Percentiles rank a stretch among this genome's conserved stretches.
phyloP scores from a whole-genome alignment of 2,797 vertebrate species.

The Phoebastria nigripes region DNA sequence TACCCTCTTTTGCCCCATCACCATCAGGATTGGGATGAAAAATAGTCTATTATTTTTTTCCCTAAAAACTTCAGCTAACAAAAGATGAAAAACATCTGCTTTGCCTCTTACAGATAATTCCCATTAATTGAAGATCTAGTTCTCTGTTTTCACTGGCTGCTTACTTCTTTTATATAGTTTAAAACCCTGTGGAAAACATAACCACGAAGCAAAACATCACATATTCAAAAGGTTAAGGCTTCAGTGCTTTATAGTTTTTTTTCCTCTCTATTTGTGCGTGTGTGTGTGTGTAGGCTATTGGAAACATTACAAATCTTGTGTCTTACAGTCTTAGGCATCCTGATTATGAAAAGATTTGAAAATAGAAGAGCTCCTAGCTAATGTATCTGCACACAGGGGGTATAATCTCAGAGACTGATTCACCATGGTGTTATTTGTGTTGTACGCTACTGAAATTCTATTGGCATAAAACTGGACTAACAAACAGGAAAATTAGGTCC shows the following conservation, averaged over 20 bases:
- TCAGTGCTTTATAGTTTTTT: not conserved
- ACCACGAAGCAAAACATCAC: not conserved
- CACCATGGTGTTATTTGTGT: not conserved
- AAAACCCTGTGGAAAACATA: not conserved
- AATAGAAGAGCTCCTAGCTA: not conserved
- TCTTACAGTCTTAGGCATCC: not conserved
- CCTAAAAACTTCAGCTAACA: not conserved
- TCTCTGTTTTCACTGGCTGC: not conserved
- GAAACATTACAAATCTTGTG: not conserved
- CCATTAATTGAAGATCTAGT: not conserved
- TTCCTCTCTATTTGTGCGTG: not conserved
- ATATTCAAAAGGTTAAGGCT: not conserved
- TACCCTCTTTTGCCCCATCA: not conserved
- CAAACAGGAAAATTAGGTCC: constrained; percentile 20
- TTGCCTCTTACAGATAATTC: not conserved
- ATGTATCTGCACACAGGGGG: not conserved
- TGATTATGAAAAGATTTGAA: not conserved
- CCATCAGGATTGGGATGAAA: not conserved
- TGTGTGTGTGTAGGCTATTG: not conserved
- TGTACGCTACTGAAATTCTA: not conserved
- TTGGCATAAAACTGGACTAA: not conserved
- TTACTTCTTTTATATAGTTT: not conserved
- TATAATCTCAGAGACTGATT: not conserved
- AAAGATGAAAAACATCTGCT: not conserved
- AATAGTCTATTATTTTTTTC: not conserved